These are phyloP conservation scores for Myiothlypis chrysogaster DNA, from an alignment of 2,797 vertebrate genomes.

Conservation along the genomic window DNA sequence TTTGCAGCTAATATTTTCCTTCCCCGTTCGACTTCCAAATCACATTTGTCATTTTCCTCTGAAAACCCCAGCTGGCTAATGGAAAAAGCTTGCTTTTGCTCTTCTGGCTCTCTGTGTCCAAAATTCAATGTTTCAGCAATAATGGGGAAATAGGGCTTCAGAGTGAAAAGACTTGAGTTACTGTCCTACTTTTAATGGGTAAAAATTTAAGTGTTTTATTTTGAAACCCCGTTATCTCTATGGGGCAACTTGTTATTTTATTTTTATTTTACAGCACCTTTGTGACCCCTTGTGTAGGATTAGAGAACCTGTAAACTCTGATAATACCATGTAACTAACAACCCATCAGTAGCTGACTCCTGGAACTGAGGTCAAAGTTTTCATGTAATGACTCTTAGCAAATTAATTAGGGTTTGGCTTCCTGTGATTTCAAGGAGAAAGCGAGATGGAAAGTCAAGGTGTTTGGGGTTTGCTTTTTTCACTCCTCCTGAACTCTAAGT, in stretches of 20 bases:
- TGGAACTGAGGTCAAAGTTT: not conserved
- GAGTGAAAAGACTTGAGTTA: not conserved
- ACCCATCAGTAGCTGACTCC: not conserved
- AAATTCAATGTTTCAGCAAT: not conserved
- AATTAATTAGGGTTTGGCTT: not conserved
- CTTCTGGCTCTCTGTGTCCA: not conserved
- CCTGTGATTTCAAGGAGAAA: not conserved
- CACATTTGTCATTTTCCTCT: not conserved
- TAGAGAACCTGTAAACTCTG: not conserved
- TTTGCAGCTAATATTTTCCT: slow-evolving; percentile 25
- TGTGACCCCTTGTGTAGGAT: not conserved
- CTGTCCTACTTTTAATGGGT: not conserved
- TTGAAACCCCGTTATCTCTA: not conserved
- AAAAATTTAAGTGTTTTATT: not conserved
- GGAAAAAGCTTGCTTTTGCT: not conserved
- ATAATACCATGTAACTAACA: not conserved
- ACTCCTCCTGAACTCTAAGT: not conserved
- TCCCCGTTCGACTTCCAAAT: not conserved
- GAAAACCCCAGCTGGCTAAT: not conserved
- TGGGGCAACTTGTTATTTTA: not conserved
- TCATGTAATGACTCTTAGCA: not conserved
- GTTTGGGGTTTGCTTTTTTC: not conserved
- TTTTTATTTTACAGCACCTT: not conserved
- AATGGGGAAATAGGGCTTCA: not conserved
- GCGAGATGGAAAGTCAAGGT: not conserved